Evolutionary conservation across 1,140 invertebrate genomes (phyloP).

Genomic region (Brachystomella parvula): DNA sequence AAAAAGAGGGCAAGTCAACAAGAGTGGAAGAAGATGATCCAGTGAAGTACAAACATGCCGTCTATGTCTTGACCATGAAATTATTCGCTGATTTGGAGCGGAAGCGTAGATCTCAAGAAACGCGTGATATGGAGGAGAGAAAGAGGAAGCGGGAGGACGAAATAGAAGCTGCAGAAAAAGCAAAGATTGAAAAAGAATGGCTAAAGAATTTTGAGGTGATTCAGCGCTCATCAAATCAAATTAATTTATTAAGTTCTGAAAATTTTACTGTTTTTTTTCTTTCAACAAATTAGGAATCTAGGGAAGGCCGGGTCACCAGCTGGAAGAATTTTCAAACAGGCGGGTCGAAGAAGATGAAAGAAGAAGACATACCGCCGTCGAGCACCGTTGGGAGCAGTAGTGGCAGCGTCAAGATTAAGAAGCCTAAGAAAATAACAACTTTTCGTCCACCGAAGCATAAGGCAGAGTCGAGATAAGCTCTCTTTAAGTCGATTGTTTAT

Average conservation of each 20-base stretch:
- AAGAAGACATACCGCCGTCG: conserved; percentile 53
- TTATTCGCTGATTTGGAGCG: conserved; percentile 94
- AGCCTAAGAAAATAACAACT: conserved; percentile 63
- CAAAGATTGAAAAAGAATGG: conserved; percentile 86
- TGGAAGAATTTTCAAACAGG: conserved; percentile 89
- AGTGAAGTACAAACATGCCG: conserved; percentile 81
- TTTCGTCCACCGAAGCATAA: conserved; percentile 94
- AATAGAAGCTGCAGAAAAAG: conserved; percentile 81
- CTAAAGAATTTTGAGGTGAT: conserved; percentile 91
- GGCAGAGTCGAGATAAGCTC: conserved; percentile 65
- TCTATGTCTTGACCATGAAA: conserved; percentile 98
- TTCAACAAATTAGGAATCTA: conserved; percentile 64
- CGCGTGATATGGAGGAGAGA: conserved; percentile 79
- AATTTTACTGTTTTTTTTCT: no score
- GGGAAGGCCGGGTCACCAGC: conserved; percentile 86
- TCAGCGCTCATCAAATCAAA: no score
- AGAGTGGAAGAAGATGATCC: conserved; percentile 91
- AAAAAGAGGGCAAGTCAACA: conserved; percentile 76
- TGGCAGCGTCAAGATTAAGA: conserved; percentile 46
- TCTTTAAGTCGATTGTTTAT: no score
- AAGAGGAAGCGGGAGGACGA: conserved; percentile 92
- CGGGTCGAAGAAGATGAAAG: conserved; percentile 46
- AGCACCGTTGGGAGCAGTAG: not conserved
- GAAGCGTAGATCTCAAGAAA: conserved; percentile 46
- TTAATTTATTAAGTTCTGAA: no score